Percentiles rank a stretch among this genome's conserved stretches.
These are phyloP conservation scores for Epinephelus moara DNA, from an alignment of 2,113 vertebrate genomes.

Conservation along the genomic window DNA sequence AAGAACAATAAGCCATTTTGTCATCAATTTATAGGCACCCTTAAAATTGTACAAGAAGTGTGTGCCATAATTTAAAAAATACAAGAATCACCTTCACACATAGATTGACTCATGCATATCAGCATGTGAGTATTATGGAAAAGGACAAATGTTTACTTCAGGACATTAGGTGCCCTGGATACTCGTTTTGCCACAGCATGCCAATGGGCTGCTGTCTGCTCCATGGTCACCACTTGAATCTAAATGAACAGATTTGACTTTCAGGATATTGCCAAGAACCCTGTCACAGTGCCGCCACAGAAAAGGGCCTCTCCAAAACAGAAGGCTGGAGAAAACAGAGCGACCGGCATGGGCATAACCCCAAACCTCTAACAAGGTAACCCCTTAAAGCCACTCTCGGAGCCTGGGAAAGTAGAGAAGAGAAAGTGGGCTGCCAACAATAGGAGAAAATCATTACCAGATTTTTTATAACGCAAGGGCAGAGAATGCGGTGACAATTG, in stretches of 20 bases:
- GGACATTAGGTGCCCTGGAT: constrained; percentile 55
- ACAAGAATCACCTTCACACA: background rate
- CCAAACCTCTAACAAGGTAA: constrained; percentile 72
- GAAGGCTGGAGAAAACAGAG: constrained; percentile 73
- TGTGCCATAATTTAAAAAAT: background rate
- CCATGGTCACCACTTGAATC: constrained; percentile 85
- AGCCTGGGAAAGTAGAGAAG: constrained; percentile 69
- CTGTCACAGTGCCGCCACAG: constrained; percentile 73
- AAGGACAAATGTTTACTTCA: constrained; percentile 41
- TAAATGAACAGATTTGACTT: constrained; percentile 89
- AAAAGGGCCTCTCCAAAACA: constrained; percentile 78
- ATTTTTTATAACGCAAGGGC: constrained; percentile 19
- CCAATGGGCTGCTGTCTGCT: constrained; percentile 78
- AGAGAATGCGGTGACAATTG: background rate
- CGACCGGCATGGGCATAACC: constrained; percentile 70
- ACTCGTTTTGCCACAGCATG: constrained; percentile 64
- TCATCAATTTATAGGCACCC: background rate
- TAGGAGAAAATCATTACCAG: constrained; percentile 15
- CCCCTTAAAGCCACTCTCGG: constrained; percentile 60
- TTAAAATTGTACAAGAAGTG: background rate
- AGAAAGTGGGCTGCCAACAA: constrained; percentile 46
- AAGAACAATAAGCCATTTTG: constrained; percentile 5
- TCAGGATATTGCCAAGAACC: constrained; percentile 85
- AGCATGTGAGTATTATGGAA: constrained; percentile 44
- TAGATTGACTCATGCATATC: constrained; percentile 1